Evolutionary conservation across 92 coral and sea anemone genomes (phyloP).

Genomic region (Porites divaricata): DNA sequence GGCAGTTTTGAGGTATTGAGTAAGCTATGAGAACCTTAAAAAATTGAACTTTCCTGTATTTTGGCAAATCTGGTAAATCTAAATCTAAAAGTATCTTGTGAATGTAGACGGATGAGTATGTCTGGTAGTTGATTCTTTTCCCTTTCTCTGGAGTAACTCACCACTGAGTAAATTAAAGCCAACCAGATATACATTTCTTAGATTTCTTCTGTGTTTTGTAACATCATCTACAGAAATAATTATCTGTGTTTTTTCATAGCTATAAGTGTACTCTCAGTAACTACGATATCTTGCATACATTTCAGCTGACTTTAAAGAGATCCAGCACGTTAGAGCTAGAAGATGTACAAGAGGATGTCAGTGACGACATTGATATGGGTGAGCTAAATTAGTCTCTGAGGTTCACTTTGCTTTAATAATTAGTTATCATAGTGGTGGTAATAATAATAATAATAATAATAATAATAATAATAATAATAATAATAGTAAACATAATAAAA

Average conservation of each 20-base stretch:
- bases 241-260: too few relatives aligned
- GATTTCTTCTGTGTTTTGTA: too few relatives aligned
- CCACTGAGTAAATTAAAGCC: too few relatives aligned
- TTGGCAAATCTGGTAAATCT: background rate
- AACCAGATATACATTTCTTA: too few relatives aligned
- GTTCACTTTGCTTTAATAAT: background rate
- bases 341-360: conserved; percentile 65
- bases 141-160: too few relatives aligned
- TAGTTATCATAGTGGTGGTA: background rate
- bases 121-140: too few relatives aligned
- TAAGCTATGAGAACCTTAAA: background rate
- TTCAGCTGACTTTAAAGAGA: conserved; percentile 24
- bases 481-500: too few relatives aligned
- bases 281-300: background rate
- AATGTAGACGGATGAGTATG: too few relatives aligned
- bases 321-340: conserved; percentile 58
- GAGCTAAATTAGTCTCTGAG: background rate
- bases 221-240: too few relatives aligned
- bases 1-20: background rate
- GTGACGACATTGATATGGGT: conserved; percentile 56
- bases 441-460: background rate
- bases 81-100: too few relatives aligned
- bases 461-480: too few relatives aligned
- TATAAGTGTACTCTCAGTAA: too few relatives aligned
- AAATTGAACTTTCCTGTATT: background rate